Conservation (phyloP, 2,888 invertebrate genomes). For the Agrenia bidenticulata region DNA sequence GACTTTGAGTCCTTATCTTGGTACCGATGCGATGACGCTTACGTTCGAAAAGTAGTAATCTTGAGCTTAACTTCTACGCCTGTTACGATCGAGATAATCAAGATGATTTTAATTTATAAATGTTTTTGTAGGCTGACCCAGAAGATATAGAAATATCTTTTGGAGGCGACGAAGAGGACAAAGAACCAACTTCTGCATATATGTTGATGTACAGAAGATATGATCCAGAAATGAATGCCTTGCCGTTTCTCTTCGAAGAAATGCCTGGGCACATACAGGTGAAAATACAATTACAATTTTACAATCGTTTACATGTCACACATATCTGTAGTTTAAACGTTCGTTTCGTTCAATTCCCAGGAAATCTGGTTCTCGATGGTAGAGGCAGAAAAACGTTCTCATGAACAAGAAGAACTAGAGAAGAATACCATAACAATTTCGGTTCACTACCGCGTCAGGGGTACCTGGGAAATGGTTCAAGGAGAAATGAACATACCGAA, state of each 20-base stretch:
- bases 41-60: slow-evolving; percentile 68
- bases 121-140: slow-evolving; percentile 65
- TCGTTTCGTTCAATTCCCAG: slow-evolving; percentile 54
- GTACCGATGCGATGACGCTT: slow-evolving; percentile 87
- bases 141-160: slow-evolving; percentile 81
- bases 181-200: slow-evolving; percentile 71
- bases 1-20: slow-evolving; percentile 73
- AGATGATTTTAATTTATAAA: neutral
- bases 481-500: slow-evolving; percentile 64
- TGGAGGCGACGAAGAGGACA: slow-evolving; percentile 64
- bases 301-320: too few species aligned
- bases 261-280: slow-evolving; percentile 70
- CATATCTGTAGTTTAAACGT: too few species aligned
- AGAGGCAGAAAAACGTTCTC: slow-evolving; percentile 67
- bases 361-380: slow-evolving; percentile 66
- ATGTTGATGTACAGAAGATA: slow-evolving; percentile 87
- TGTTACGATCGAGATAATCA: neutral
- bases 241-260: slow-evolving; percentile 66
- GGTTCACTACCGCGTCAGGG: slow-evolving; percentile 18
- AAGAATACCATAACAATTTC: slow-evolving; percentile 63
- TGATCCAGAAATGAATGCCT: slow-evolving; percentile 65
- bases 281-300: too few species aligned
- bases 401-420: slow-evolving; percentile 63
- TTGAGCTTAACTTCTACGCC: neutral
- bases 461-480: slow-evolving; percentile 58